phyloP scores from a whole-genome alignment of 2,113 vertebrate species.

The Dascyllus trimaculatus region DNA sequence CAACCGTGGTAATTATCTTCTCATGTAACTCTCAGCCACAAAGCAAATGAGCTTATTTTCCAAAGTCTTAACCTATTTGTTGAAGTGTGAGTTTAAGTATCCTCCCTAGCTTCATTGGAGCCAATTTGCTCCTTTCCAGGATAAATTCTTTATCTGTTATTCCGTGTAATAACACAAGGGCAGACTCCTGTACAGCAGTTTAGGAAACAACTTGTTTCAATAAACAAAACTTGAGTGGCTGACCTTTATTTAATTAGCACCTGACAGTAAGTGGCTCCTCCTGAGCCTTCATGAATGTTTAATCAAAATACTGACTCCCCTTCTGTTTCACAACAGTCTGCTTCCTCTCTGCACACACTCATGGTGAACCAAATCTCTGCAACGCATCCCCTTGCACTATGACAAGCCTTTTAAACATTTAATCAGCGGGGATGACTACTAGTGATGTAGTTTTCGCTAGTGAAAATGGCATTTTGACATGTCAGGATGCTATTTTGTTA shows the following conservation, averaged over 20 bases:
- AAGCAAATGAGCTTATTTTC: too few relatives aligned
- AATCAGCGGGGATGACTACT: too few relatives aligned
- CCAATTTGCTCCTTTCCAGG: neutral
- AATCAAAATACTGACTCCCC: constrained; percentile 66
- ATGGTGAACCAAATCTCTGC: constrained; percentile 49
- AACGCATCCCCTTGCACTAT: constrained; percentile 7
- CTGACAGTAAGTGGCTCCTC: constrained; percentile 68
- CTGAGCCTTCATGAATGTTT: constrained; percentile 77
- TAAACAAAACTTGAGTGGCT: constrained; percentile 67
- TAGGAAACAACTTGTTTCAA: constrained; percentile 69
- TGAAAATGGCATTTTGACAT: too few relatives aligned
- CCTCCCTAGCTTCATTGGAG: too few relatives aligned
- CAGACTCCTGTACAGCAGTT: constrained; percentile 30
- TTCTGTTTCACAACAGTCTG: constrained; percentile 64
- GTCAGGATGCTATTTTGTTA: too few relatives aligned
- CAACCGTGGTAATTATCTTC: too few relatives aligned
- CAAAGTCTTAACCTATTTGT: too few relatives aligned
- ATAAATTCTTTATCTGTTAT: neutral
- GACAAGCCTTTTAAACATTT: too few relatives aligned
- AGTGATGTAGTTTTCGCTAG: too few relatives aligned
- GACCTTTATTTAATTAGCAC: constrained; percentile 81
- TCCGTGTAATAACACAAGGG: neutral
- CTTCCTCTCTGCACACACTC: constrained; percentile 29
- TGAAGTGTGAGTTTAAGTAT: too few relatives aligned
- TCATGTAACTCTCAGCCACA: too few relatives aligned